Evolutionary conservation across 2,888 invertebrate genomes (phyloP), one percentile per base, ranked within the genome.

Genomic region (Luffia ferchaultella): DNA sequence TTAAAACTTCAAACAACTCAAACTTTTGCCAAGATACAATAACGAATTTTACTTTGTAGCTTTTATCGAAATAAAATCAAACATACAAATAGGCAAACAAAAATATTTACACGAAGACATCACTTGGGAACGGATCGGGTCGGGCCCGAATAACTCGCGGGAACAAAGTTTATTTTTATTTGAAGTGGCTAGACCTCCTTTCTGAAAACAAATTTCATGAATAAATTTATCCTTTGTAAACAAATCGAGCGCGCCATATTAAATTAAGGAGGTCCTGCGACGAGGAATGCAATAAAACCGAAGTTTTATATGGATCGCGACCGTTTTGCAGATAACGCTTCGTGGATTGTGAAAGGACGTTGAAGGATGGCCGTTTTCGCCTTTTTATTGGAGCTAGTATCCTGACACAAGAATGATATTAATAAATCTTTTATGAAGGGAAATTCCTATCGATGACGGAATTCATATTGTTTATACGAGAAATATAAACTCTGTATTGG

Each of bases 211-310:
- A 80, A 79, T 76, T 82, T 80, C 79, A 79, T 80, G 80, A 80
- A 80, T 82, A 82, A 76, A 78, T 79, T 82, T 77, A 78, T 76
- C 75, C 73, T 80, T 80, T 76, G 79, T 78, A 80, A 80, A 80
- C 78, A 82, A 79, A 82, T 82, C 78, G 77, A 73, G 72, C 73
- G 60, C 63, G 68, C 68, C 67, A 73, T 78, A 79, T 79, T 78
- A 77, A 76, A 78, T 79, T 78, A 79, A 70, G 70, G 72, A 61
- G 59, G 69, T 67, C 67, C 64, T 62, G 70, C 60, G 69, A 69
- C 67, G 63, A 62, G 65, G 65, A 65, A 66, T 67, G 71, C 66
- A 70, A 72, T 72, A 71, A 71, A 72, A 61, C 45, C 50, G 51
- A 54, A 51, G 17, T 56, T 54, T 53, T 54, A 52, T 50, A 42